Conservation (phyloP, 1,140 invertebrate genomes). For the Anastrepha obliqua region DNA sequence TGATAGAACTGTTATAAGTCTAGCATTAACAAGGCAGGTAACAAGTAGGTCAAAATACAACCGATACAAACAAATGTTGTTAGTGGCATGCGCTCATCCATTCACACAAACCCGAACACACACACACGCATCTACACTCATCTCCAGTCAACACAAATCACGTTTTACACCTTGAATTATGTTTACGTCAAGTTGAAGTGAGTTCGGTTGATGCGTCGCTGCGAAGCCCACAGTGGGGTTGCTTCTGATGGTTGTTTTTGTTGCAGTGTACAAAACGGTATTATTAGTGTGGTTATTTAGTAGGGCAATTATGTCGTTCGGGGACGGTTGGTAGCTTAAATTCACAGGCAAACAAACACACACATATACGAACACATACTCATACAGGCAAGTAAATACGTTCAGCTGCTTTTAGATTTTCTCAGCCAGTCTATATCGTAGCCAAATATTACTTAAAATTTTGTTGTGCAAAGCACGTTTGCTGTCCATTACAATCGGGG, state of each 20-base stretch:
- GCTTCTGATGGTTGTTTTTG: background rate
- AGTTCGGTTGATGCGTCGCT: background rate
- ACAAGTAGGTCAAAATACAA: background rate
- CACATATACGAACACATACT: background rate
- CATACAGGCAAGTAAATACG: background rate
- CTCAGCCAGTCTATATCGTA: background rate
- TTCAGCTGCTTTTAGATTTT: background rate
- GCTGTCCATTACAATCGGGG: background rate
- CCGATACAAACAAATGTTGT: background rate
- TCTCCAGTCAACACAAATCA: slow-evolving; percentile 27
- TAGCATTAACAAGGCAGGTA: background rate
- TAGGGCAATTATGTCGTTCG: slow-evolving; percentile 23
- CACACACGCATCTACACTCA: background rate
- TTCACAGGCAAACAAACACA: background rate
- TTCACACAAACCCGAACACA: background rate
- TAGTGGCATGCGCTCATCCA: background rate
- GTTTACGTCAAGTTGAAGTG: slow-evolving; percentile 26
- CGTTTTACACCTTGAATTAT: slow-evolving; percentile 43
- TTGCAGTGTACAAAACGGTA: background rate
- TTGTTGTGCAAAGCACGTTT: background rate
- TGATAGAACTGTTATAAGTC: slow-evolving; percentile 21
- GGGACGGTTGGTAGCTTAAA: background rate
- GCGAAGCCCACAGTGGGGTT: background rate
- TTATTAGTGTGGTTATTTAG: slow-evolving; percentile 44
- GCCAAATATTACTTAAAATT: background rate